phyloP scores from a whole-genome alignment of 2,797 vertebrate species.

The Pipistrellus pygmaeus region DNA sequence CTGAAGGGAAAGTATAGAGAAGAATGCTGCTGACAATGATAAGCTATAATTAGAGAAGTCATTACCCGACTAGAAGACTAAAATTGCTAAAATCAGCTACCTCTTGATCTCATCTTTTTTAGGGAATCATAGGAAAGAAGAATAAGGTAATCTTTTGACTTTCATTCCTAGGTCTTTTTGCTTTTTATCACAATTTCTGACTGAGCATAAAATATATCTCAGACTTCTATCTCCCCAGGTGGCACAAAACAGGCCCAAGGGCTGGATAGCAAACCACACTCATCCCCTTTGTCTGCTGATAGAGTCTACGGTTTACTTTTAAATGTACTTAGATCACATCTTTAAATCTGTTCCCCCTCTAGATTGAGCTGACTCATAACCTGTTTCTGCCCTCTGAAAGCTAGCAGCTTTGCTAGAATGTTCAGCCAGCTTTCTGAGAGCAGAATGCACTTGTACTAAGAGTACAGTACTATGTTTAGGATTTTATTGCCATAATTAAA shows the following conservation, averaged over 20 bases:
- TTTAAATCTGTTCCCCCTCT: not conserved
- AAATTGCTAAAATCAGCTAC: not conserved
- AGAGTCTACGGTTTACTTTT: not conserved
- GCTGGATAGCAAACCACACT: not conserved
- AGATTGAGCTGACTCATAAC: not conserved
- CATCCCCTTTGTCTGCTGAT: not conserved
- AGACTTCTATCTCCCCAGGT: conserved; percentile 29
- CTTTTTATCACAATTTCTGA: conserved; percentile 37
- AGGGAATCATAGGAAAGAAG: conserved; percentile 11
- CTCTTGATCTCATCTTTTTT: not conserved
- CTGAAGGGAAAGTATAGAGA: not conserved
- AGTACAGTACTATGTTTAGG: not conserved
- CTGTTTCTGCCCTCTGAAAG: not conserved
- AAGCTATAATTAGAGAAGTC: not conserved
- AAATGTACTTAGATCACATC: not conserved
- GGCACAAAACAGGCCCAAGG: not conserved
- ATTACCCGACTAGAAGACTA: not conserved
- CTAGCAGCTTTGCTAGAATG: conserved; percentile 33
- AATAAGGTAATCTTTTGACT: conserved; percentile 47
- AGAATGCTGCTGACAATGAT: not conserved
- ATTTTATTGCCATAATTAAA: conserved; percentile 28
- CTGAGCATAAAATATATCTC: not conserved
- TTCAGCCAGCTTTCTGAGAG: conserved; percentile 18
- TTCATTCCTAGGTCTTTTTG: not conserved
- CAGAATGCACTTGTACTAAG: conserved; percentile 6